phyloP scores from a whole-genome alignment of 2,888 invertebrate genomes.

The Ornithoptera priamus region DNA sequence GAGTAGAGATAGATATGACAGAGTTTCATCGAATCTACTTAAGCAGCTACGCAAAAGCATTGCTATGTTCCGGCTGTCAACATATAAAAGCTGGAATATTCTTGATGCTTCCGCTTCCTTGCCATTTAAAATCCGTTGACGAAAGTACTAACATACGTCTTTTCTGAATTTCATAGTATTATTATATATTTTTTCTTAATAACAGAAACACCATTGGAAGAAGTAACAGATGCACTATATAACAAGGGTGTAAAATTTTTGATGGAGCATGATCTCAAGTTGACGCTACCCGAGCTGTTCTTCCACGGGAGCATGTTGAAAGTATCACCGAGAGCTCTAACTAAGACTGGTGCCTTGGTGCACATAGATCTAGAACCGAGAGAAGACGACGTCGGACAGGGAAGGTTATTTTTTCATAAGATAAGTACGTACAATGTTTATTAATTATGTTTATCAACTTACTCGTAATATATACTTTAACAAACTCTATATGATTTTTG shows the following conservation, averaged over 20 bases:
- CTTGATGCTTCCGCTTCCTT: too few species aligned
- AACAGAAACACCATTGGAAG: slow-evolving; percentile 84
- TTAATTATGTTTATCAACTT: too few species aligned
- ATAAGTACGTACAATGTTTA: slow-evolving; percentile 78
- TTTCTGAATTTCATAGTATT: background rate
- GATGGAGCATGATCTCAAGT: slow-evolving; percentile 87
- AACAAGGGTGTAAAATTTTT: slow-evolving; percentile 86
- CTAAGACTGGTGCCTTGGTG: slow-evolving; percentile 86
- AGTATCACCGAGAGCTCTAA: slow-evolving; percentile 86
- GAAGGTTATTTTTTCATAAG: slow-evolving; percentile 85
- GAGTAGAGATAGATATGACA: too few species aligned
- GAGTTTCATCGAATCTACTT: too few species aligned
- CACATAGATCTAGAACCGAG: slow-evolving; percentile 85
- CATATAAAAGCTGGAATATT: too few species aligned
- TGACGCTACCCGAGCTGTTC: slow-evolving; percentile 85
- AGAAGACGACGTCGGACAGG: slow-evolving; percentile 64
- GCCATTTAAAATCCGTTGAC: too few species aligned
- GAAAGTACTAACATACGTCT: too few species aligned
- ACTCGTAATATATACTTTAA: too few species aligned
- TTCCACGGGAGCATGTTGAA: slow-evolving; percentile 87
- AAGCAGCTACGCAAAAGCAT: too few species aligned
- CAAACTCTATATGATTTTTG: too few species aligned
- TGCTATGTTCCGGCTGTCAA: too few species aligned
- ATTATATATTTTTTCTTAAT: slow-evolving; percentile 30
- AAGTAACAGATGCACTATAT: slow-evolving; percentile 86